Evolutionary conservation across 2,888 invertebrate species (phyloP).

Genomic region (Drosophila demipolita): DNA sequence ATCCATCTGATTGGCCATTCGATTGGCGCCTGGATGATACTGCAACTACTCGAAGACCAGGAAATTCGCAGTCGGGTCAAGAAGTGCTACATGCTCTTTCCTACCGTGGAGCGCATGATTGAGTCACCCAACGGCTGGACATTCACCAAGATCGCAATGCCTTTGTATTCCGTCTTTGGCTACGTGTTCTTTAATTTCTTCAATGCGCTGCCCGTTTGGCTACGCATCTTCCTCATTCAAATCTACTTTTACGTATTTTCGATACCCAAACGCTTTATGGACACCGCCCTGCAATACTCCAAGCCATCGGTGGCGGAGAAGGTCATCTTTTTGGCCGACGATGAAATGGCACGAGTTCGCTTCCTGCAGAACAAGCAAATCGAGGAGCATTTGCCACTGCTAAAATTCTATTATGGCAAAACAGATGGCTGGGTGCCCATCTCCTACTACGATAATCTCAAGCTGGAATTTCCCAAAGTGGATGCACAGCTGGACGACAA

Average conservation of each 20-base stretch:
- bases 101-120: conserved; percentile 94
- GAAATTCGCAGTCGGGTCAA: conserved; percentile 86
- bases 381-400: conserved; percentile 86
- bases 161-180: conserved; percentile 85
- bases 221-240: conserved; percentile 86
- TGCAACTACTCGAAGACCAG: conserved; percentile 89
- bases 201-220: conserved; percentile 86
- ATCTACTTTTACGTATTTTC: conserved; percentile 86
- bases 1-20: conserved; percentile 95
- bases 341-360: conserved; percentile 92
- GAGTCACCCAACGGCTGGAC: conserved; percentile 90
- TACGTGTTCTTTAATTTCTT: conserved; percentile 86
- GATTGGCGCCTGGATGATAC: conserved; percentile 93
- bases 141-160: conserved; percentile 88
- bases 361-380: conserved; percentile 89
- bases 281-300: conserved; percentile 87
- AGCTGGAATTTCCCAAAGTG: conserved; percentile 87
- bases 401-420: conserved; percentile 92
- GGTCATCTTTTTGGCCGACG: conserved; percentile 89
- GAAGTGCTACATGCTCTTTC: conserved; percentile 92
- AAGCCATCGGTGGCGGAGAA: conserved; percentile 88
- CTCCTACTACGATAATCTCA: conserved; percentile 89
- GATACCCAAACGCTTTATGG: conserved; percentile 86
- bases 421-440: conserved; percentile 94
- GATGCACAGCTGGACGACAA: conserved; percentile 87